phyloP scores from a whole-genome alignment of 2,888 invertebrate species.

The Leptodirus hochenwartii region DNA sequence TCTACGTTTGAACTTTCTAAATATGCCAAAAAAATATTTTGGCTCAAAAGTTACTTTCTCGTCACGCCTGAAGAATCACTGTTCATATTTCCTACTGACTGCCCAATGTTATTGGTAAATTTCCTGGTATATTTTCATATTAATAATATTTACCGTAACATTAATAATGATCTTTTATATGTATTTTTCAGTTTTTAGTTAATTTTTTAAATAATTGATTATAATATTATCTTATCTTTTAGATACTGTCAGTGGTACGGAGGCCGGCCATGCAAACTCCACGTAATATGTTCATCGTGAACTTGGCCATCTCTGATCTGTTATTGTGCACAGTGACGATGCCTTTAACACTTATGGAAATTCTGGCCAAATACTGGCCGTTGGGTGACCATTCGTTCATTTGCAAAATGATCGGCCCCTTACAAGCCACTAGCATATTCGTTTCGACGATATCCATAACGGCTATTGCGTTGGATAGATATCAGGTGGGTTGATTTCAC shows the following conservation, averaged over 20 bases:
- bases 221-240: constrained; percentile 16
- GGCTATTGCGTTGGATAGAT: constrained; percentile 73
- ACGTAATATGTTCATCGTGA: constrained; percentile 84
- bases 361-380: constrained; percentile 73
- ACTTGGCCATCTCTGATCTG: constrained; percentile 72
- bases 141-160: no score
- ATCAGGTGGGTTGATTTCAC: constrained; percentile 46
- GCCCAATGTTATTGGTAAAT: no score
- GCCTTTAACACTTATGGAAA: constrained; percentile 75
- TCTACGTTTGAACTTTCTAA: no score
- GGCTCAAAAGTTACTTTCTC: no score
- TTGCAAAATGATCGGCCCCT: constrained; percentile 72
- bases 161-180: no score
- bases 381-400: constrained; percentile 57
- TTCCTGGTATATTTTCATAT: no score
- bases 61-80: no score
- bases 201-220: no score
- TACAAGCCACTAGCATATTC: constrained; percentile 81
- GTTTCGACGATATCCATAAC: constrained; percentile 89
- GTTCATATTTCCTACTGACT: no score
- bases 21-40: no score
- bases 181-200: no score
- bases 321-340: constrained; percentile 78
- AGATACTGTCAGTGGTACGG: constrained; percentile 45
- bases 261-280: constrained; percentile 84